These are phyloP conservation scores for Macropus fuliginosus DNA, from an alignment of 2,797 vertebrate genomes.

Conservation along the genomic window DNA sequence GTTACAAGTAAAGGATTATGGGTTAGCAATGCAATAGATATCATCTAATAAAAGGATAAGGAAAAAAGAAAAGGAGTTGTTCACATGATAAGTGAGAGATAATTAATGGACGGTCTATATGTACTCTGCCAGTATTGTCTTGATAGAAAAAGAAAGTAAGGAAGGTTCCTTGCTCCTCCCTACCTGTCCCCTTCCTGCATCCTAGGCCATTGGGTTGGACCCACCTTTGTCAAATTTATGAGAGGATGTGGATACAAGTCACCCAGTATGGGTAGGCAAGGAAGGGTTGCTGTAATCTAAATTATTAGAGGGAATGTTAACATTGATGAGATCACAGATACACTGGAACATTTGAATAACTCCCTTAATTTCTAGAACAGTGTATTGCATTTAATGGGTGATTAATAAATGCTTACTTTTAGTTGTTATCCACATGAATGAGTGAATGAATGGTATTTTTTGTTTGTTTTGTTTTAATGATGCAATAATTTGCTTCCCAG, in stretches of 20 bases:
- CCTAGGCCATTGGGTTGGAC: neutral
- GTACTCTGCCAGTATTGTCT: neutral
- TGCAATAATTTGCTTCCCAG: conserved; percentile 16
- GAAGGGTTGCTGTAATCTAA: neutral
- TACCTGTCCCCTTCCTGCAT: neutral
- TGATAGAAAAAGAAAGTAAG: neutral
- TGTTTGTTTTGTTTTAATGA: neutral
- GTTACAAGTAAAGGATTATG: neutral
- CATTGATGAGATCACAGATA: neutral
- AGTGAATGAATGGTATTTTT: neutral
- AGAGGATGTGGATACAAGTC: neutral
- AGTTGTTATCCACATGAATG: neutral
- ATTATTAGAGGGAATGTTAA: neutral
- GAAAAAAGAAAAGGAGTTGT: neutral
- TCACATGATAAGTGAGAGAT: neutral
- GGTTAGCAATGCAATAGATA: neutral
- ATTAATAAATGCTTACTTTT: neutral
- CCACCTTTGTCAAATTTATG: neutral
- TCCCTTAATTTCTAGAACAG: neutral
- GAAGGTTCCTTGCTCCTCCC: neutral
- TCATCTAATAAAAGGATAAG: neutral
- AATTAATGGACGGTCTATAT: neutral
- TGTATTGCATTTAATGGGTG: neutral
- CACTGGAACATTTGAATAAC: neutral
- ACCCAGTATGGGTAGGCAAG: neutral